phyloP scores from a whole-genome alignment of 1,140 invertebrate genomes.

The Philotrypesis tridentata region DNA sequence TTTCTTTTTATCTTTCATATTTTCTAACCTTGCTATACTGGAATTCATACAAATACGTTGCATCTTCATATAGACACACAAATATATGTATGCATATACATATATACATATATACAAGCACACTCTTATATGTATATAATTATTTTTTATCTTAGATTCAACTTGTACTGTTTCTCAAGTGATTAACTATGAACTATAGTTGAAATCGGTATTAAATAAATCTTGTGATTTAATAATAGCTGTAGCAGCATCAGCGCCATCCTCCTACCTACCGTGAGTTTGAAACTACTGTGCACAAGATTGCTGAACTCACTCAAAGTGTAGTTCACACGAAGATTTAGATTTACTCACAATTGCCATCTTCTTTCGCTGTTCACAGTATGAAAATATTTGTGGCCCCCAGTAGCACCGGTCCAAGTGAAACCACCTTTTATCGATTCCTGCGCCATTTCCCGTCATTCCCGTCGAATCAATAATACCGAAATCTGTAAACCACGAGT shows the following conservation, averaged over 20 bases:
- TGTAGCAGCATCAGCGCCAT: neutral
- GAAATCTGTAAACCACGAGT: neutral
- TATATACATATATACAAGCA: neutral
- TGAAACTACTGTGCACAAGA: neutral
- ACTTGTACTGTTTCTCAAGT: neutral
- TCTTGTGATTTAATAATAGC: neutral
- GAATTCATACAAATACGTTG: no score
- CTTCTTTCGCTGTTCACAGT: slow-evolving; percentile 71
- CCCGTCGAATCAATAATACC: slow-evolving; percentile 69
- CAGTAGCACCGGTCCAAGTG: slow-evolving; percentile 44
- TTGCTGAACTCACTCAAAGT: neutral
- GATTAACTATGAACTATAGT: neutral
- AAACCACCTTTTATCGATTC: slow-evolving; percentile 72
- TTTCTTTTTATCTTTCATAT: neutral
- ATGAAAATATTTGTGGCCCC: slow-evolving; percentile 71
- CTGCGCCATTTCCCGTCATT: slow-evolving; percentile 72
- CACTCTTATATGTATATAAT: no score
- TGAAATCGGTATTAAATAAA: neutral
- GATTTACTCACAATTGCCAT: slow-evolving; percentile 68
- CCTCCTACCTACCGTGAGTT: neutral
- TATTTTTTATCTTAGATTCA: neutral
- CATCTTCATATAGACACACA: no score
- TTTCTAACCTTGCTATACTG: neutral
- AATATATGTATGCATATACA: neutral
- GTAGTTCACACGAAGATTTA: slow-evolving; percentile 57